Conservation (phyloP, 2,888 invertebrate species). For the Drosophila cognata region DNA sequence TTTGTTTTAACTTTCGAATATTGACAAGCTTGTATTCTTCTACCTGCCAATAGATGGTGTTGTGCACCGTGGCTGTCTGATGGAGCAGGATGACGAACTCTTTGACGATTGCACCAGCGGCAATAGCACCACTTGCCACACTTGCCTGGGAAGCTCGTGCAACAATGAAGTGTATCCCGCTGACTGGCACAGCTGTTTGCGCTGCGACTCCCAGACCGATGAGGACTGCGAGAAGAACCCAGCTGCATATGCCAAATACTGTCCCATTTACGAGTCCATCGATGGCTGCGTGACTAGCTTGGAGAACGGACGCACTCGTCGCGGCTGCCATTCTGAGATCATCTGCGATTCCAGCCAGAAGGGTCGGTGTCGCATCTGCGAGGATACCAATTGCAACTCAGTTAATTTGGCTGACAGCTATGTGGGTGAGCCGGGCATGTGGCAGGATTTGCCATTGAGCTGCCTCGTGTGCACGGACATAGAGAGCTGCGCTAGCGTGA, state of each 20-base stretch:
- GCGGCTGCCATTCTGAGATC: conserved; percentile 77
- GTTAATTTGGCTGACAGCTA: conserved; percentile 60
- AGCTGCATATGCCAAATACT: conserved; percentile 49
- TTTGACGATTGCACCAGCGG: conserved; percentile 67
- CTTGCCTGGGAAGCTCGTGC: conserved; percentile 63
- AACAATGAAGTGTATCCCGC: conserved; percentile 71
- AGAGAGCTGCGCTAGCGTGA: conserved; percentile 54
- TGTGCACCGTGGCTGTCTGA: conserved; percentile 75
- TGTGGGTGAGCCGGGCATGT: conserved; percentile 80
- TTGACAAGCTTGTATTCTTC: neutral
- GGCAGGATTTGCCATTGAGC: conserved; percentile 81
- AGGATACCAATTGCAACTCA: conserved; percentile 73
- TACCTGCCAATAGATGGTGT: conserved; percentile 58
- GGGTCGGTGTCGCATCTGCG: conserved; percentile 71
- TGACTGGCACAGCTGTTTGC: conserved; percentile 73
- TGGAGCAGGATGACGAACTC: conserved; percentile 55
- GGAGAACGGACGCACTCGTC: conserved; percentile 65
- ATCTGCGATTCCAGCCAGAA: conserved; percentile 60
- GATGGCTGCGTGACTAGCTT: conserved; percentile 75
- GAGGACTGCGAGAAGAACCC: conserved; percentile 63
- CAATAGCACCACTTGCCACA: conserved; percentile 55
- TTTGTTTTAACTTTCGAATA: neutral
- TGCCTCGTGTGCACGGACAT: conserved; percentile 70
- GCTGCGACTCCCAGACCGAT: conserved; percentile 71
- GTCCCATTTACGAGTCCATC: conserved; percentile 59